Evolutionary conservation across 2,797 vertebrate genomes (phyloP).

Genomic region (Neoniphon sammara): DNA sequence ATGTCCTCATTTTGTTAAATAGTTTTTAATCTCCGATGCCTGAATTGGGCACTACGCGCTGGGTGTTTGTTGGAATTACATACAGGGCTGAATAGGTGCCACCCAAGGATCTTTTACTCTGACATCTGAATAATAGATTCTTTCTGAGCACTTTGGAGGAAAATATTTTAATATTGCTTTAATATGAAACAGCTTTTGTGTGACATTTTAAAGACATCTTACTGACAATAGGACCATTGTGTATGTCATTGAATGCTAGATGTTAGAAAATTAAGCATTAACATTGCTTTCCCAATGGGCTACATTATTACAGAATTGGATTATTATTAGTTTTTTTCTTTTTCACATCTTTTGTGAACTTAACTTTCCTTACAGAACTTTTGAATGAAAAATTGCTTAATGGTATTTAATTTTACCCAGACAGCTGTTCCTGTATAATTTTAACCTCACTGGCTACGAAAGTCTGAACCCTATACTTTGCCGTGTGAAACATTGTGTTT

Average conservation of each 20-base stretch:
- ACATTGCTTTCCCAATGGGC: constrained; percentile 45
- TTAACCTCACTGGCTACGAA: constrained; percentile 26
- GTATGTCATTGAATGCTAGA: constrained; percentile 42
- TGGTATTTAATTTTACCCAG: constrained; percentile 21
- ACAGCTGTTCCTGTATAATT: constrained; percentile 23
- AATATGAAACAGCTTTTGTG: constrained; percentile 53
- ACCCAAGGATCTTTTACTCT: constrained; percentile 65
- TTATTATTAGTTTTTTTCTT: constrained; percentile 20
- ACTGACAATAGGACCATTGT: constrained; percentile 52
- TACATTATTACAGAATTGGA: constrained; percentile 35
- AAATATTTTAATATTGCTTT: constrained; percentile 66
- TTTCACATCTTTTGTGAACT: constrained; percentile 25
- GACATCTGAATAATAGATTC: constrained; percentile 65
- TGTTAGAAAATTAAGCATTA: constrained; percentile 61
- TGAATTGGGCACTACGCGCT: constrained; percentile 52
- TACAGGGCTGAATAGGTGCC: constrained; percentile 53
- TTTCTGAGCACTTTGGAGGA: constrained; percentile 53
- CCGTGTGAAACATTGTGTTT: constrained; percentile 12
- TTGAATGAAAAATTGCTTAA: constrained; percentile 30
- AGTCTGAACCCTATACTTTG: not conserved
- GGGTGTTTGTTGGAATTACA: constrained; percentile 56
- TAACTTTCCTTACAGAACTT: constrained; percentile 36
- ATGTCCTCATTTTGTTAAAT: constrained; percentile 43
- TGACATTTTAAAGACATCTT: constrained; percentile 57
- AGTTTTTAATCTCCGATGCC: constrained; percentile 42